Evolutionary conservation across 2,888 invertebrate species (phyloP).

Genomic region (Eupeodes latifasciatus): DNA sequence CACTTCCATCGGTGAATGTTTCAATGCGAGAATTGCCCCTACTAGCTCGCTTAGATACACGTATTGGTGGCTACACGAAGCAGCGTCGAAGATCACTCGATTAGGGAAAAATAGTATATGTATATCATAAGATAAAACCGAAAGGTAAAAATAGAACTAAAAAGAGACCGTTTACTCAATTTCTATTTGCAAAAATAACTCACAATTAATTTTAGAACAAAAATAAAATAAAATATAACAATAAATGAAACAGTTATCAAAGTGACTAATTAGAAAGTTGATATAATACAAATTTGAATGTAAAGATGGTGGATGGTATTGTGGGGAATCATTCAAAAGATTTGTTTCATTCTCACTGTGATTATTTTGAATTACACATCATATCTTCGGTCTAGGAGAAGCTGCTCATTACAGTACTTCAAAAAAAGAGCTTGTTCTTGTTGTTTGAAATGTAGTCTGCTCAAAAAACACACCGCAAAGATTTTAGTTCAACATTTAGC

Average conservation of each 20-base stretch:
- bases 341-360: neutral
- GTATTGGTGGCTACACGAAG: slow-evolving; percentile 65
- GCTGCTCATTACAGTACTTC: too few relatives aligned
- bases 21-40: slow-evolving; percentile 84
- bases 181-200: slow-evolving; percentile 36
- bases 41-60: slow-evolving; percentile 81
- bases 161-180: slow-evolving; percentile 41
- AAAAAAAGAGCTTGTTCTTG: too few relatives aligned
- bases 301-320: neutral
- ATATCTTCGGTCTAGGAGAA: too few relatives aligned
- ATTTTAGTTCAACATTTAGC: too few relatives aligned
- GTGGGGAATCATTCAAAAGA: neutral
- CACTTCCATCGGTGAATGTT: slow-evolving; percentile 83
- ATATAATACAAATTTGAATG: neutral
- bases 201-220: neutral
- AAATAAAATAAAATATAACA: neutral
- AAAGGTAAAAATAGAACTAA: neutral
- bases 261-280: slow-evolving; percentile 30
- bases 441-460: too few relatives aligned
- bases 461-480: too few relatives aligned
- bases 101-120: slow-evolving; percentile 59
- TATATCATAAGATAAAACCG: slow-evolving; percentile 34
- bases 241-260: slow-evolving; percentile 1
- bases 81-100: slow-evolving; percentile 77
- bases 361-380: too few relatives aligned